Conservation (phyloP, 2,113 vertebrate genomes). For the Notiomystis cincta region DNA sequence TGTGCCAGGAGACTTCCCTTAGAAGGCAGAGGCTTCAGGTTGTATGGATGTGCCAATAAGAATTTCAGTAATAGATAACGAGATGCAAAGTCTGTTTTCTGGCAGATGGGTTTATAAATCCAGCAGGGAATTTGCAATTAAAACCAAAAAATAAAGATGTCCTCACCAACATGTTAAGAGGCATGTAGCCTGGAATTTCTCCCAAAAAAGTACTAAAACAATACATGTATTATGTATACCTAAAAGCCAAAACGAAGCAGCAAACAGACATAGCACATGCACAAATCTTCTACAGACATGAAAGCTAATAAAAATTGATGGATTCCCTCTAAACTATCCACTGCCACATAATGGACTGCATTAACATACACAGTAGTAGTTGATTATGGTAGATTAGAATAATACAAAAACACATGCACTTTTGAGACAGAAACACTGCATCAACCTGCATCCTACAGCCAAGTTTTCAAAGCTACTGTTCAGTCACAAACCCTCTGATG, state of each 20-base stretch:
- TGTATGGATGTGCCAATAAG: neutral
- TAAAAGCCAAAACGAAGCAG: neutral
- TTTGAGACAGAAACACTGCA: neutral
- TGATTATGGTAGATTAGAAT: neutral
- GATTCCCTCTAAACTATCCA: neutral
- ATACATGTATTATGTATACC: neutral
- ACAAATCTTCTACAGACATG: neutral
- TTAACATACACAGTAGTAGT: neutral
- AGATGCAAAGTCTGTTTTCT: neutral
- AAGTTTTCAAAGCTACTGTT: neutral
- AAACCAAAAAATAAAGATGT: neutral
- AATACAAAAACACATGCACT: neutral
- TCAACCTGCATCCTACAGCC: neutral
- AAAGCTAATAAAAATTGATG: neutral
- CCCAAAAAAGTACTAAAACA: neutral
- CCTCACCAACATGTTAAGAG: neutral
- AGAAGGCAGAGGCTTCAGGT: neutral
- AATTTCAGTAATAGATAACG: neutral
- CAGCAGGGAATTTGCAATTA: neutral
- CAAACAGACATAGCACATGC: neutral
- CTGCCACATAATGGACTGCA: neutral
- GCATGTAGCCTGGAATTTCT: neutral
- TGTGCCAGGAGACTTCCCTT: neutral
- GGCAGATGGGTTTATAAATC: neutral
- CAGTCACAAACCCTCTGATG: neutral